Percentiles rank a stretch among this genome's conserved stretches.
phyloP scores from a whole-genome alignment of 2,113 vertebrate genomes.

The Vicugna pacos region DNA sequence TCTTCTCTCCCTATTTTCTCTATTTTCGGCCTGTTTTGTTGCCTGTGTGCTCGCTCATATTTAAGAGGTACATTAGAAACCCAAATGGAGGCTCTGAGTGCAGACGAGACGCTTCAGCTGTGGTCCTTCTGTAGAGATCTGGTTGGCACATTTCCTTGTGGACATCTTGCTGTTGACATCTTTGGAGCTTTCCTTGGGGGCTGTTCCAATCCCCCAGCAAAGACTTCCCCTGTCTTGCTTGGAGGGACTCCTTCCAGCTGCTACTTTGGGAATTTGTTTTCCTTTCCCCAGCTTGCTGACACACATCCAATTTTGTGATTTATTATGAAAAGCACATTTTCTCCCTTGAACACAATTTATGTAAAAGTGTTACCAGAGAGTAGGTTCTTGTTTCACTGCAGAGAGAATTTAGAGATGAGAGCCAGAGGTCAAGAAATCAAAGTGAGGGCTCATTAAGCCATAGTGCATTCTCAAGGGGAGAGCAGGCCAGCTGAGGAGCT shows the following conservation, averaged over 20 bases:
- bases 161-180: not conserved
- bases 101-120: not conserved
- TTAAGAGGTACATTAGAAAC: not conserved
- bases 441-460: too few relatives aligned
- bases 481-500: too few relatives aligned
- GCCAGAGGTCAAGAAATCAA: too few relatives aligned
- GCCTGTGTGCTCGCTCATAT: not conserved
- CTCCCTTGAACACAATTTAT: not conserved
- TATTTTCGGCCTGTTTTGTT: not conserved
- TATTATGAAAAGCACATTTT: not conserved
- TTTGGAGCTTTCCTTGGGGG: not conserved
- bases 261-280: not conserved
- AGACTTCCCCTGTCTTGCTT: not conserved
- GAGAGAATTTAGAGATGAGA: too few relatives aligned
- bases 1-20: not conserved
- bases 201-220: not conserved
- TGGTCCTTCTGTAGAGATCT: not conserved
- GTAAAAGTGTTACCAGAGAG: not conserved
- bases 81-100: not conserved
- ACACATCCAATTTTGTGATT: not conserved
- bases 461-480: too few relatives aligned
- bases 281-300: not conserved
- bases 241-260: not conserved
- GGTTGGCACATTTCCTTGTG: not conserved
- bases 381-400: too few relatives aligned